These are phyloP conservation scores for Polypterus bichir DNA, from an alignment of 2,113 vertebrate species.

Conservation along the genomic window DNA sequence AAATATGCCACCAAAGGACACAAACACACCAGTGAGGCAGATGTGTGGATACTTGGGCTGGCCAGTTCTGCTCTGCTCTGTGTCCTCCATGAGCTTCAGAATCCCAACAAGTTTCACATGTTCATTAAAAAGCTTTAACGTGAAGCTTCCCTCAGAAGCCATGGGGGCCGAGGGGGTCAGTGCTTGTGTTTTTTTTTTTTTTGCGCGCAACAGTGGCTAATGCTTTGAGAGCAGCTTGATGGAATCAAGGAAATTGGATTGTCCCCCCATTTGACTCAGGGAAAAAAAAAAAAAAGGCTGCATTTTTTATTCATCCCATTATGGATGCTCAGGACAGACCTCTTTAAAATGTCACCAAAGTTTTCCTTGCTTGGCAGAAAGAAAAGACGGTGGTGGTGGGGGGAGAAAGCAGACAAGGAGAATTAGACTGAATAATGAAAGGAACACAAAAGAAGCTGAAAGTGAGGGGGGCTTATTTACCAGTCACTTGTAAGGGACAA, in stretches of 20 bases:
- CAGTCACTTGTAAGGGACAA: too few species aligned
- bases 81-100: not conserved
- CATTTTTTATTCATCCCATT: constrained; percentile 82
- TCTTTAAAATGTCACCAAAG: constrained; percentile 80
- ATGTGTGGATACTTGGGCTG: too few species aligned
- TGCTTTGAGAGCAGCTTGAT: constrained; percentile 83
- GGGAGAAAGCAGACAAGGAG: too few species aligned
- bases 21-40: too few species aligned
- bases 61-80: too few species aligned
- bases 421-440: too few species aligned
- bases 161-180: constrained; percentile 60
- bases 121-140: constrained; percentile 12
- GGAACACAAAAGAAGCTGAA: too few species aligned
- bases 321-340: constrained; percentile 68
- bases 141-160: constrained; percentile 38
- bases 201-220: constrained; percentile 65
- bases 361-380: constrained; percentile 71
- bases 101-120: constrained; percentile 5
- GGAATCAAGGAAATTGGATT: constrained; percentile 98
- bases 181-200: constrained; percentile 43
- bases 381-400: constrained; percentile 5
- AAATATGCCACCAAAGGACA: too few species aligned
- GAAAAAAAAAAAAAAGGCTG: constrained; percentile 54
- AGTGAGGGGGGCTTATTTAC: too few species aligned
- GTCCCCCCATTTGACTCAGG: constrained; percentile 89